Percentiles rank a stretch among this genome's conserved stretches.
Conservation (phyloP, 2,888 invertebrate species). For the Synanthedon formicaeformis region DNA sequence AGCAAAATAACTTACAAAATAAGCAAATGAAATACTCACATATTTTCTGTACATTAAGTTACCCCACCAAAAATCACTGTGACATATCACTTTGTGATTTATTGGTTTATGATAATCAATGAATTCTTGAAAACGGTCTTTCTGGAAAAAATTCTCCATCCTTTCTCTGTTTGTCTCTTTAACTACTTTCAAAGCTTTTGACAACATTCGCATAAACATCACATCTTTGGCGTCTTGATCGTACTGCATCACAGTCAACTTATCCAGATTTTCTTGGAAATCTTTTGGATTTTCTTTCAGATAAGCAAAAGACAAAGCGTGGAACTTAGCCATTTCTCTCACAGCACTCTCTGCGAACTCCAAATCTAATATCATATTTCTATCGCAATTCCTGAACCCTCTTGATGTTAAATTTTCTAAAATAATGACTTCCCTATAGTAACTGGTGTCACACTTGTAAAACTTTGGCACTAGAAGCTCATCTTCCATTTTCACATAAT, state of each 20-base stretch:
- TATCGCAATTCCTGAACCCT: constrained; percentile 23
- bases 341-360: constrained; percentile 27
- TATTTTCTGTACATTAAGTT: not conserved
- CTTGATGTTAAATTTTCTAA: constrained; percentile 28
- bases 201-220: constrained; percentile 2
- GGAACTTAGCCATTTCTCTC: constrained; percentile 31
- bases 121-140: not conserved
- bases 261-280: constrained; percentile 8
- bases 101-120: not conserved
- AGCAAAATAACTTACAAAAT: too few species aligned
- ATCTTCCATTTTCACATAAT: constrained; percentile 15
- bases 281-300: constrained; percentile 29
- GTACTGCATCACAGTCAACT: constrained; percentile 1
- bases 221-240: not conserved
- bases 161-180: constrained; percentile 19
- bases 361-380: constrained; percentile 27
- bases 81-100: not conserved
- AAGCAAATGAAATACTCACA: not conserved
- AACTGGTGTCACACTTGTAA: constrained; percentile 18
- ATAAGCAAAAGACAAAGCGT: constrained; percentile 41
- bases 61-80: not conserved
- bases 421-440: constrained; percentile 27
- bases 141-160: constrained; percentile 13
- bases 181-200: constrained; percentile 12
- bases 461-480: constrained; percentile 23